phyloP scores from a whole-genome alignment of 2,888 invertebrate species.

The Alentia gelatinosa region DNA sequence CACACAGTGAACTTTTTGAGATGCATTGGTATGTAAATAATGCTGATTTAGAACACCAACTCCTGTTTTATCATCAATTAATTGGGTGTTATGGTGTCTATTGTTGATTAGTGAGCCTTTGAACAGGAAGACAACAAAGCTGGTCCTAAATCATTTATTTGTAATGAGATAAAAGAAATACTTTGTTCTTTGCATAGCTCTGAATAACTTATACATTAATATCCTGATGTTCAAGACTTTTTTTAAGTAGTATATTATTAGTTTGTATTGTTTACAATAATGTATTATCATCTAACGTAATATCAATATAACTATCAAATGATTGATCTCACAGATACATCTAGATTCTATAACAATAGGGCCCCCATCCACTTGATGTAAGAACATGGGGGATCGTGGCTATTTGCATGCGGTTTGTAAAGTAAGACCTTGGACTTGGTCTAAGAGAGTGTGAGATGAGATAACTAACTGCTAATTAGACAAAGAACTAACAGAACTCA shows the following conservation, averaged over 20 bases:
- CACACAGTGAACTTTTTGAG: too few relatives aligned
- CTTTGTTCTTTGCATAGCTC: too few relatives aligned
- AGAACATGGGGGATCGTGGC: conserved; percentile 1
- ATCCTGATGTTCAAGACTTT: too few relatives aligned
- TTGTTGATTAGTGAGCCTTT: not conserved
- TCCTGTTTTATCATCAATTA: too few relatives aligned
- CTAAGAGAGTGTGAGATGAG: not conserved
- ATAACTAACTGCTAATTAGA: not conserved
- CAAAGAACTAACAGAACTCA: not conserved
- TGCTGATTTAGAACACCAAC: too few relatives aligned
- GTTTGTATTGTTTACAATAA: too few relatives aligned
- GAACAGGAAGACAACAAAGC: not conserved
- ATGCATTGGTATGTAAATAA: too few relatives aligned
- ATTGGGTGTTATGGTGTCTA: not conserved
- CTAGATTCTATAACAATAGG: not conserved
- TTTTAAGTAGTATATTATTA: too few relatives aligned
- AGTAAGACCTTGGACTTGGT: not conserved
- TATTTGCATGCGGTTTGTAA: conserved; percentile 1
- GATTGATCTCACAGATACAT: too few relatives aligned
- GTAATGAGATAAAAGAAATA: not conserved
- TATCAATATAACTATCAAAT: too few relatives aligned
- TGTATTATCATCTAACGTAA: too few relatives aligned
- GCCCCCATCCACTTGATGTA: not conserved
- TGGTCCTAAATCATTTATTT: not conserved
- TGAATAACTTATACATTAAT: too few relatives aligned